Base-by-base conservation (phyloP, 2,113 vertebrate species). In the Anthoscopus minutus region DNA sequence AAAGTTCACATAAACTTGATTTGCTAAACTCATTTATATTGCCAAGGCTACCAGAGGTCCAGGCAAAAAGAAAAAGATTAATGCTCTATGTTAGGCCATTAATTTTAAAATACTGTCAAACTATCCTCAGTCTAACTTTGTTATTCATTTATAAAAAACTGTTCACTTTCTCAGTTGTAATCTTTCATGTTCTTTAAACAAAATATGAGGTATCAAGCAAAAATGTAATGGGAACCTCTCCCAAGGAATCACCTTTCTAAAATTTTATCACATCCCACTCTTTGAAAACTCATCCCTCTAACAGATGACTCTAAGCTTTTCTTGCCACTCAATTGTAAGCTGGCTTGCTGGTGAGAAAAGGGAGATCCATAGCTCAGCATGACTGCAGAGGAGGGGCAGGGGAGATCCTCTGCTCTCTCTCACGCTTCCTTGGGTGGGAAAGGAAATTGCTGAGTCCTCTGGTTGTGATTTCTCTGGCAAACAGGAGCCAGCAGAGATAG, bases 191-290 rank as follows among this genome's bases (percentile, higher is more conserved):
- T 90, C 89, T 64, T 62, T 42, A 61, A 94, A 76, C 54, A 73
- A 62, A 82, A 61, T 13, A 88, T 0, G 1, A 81, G 28, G 20
- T 48, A 88, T 19, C 57, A 66, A 67, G 64, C 21, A 88, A 73
- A 90, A 83, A 31, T 3, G 4, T 60, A 60, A 48, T 4, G n/a
- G 67, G 64, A 86, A 86, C 80, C 84, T 88, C 80, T 91, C 23
- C 24, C 35, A 40, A 37, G 85, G 85, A 94, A 61, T 62, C 88
- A 92, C 87, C 79, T 94, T 88, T 70, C 74, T n/a, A 80, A 94
- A 66, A 71, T 88, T 80, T 94, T 56, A 57, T 88, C 90, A 95
- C 79, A 90, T 86, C 89, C 92, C 67, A 69, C 93, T 83, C 81
- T 53, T 31, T 14, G 37, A 73, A 71, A 95, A 35, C 44, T 90